These are phyloP conservation scores for Peromyscus maniculatus DNA, from an alignment of 2,113 vertebrate genomes.

Conservation along the genomic window DNA sequence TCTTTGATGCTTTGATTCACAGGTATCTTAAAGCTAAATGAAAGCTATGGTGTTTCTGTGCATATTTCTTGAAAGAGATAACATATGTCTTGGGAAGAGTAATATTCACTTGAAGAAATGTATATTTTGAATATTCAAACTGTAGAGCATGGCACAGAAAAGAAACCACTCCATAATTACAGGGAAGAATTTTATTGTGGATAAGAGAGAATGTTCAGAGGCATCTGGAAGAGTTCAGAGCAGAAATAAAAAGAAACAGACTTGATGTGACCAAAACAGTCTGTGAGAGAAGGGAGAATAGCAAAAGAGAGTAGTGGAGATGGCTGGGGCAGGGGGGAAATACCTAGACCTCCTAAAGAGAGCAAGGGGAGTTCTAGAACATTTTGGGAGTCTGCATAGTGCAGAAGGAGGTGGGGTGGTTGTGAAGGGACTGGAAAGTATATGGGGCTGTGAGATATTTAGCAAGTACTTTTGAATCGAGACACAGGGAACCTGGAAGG, in stretches of 20 bases:
- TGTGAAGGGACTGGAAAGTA: background rate
- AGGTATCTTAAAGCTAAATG: background rate
- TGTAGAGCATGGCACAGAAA: background rate
- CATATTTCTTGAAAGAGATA: background rate
- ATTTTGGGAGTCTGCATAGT: background rate
- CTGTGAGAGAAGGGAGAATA: background rate
- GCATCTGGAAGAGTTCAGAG: no score
- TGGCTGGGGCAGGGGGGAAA: background rate
- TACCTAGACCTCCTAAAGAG: background rate
- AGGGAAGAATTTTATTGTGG: background rate
- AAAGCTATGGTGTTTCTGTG: background rate
- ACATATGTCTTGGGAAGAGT: background rate
- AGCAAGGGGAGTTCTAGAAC: no score
- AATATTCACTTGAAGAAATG: background rate
- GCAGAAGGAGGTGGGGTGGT: background rate
- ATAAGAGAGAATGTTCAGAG: background rate
- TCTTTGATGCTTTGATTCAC: background rate
- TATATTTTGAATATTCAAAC: background rate
- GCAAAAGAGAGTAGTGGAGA: background rate
- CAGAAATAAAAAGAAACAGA: background rate
- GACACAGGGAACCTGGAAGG: background rate
- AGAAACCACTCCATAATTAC: background rate
- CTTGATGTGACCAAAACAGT: background rate
- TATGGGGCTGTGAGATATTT: background rate
- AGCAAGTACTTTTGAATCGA: background rate